Conservation (phyloP, 2,797 vertebrate genomes). For the Uromys caudimaculatus region DNA sequence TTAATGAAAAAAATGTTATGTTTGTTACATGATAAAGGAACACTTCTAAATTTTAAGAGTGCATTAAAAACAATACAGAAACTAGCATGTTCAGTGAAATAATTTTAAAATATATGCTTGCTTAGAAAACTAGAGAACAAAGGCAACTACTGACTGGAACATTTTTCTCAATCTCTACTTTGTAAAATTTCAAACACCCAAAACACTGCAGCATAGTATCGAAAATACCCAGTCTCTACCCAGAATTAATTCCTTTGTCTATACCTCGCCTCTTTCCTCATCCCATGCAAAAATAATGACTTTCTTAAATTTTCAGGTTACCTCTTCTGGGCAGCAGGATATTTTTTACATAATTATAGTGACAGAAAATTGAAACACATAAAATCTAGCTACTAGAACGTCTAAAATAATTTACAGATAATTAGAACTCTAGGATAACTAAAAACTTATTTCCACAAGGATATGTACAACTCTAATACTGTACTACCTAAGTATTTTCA, state of each 20-base stretch:
- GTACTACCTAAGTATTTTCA: constrained; percentile 75
- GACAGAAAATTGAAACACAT: constrained; percentile 43
- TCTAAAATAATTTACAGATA: constrained; percentile 29
- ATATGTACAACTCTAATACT: constrained; percentile 52
- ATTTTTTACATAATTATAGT: neutral
- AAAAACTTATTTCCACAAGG: constrained; percentile 55
- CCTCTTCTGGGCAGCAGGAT: neutral
- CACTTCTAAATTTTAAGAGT: neutral
- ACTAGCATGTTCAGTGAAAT: neutral
- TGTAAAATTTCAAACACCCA: constrained; percentile 15
- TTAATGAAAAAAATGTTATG: neutral
- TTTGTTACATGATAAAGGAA: neutral
- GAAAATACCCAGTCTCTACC: neutral
- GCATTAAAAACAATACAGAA: neutral
- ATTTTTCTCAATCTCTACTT: neutral
- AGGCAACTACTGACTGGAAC: neutral
- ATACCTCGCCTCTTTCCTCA: neutral
- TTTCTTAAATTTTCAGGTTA: neutral
- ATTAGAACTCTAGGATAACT: constrained; percentile 9
- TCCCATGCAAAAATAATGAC: neutral
- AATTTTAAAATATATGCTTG: neutral
- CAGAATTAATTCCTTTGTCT: neutral
- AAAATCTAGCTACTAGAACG: neutral
- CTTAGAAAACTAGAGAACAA: constrained; percentile 26
- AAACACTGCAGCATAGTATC: neutral